Evolutionary conservation across 2,888 invertebrate genomes (phyloP), one percentile per base, ranked within the genome.

Genomic region (Parochlus steinenii): DNA sequence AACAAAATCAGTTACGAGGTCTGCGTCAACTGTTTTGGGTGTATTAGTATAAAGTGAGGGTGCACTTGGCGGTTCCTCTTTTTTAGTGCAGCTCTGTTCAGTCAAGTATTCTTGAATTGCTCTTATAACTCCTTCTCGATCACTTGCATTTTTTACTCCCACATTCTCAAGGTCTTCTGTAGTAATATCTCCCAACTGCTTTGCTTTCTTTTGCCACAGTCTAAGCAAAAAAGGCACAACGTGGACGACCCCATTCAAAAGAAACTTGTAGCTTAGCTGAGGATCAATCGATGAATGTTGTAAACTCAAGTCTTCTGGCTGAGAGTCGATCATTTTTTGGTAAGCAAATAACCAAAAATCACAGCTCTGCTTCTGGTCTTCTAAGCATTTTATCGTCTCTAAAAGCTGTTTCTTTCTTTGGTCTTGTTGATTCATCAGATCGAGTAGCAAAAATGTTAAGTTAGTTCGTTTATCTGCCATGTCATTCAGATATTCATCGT

Each of bases 341-440:
- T 85, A 89, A 54, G 86, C 86, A 48, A 69, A 64, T 42, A 81
- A 56, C 80, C 80, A 80, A 53, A 76, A 80, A 48, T 73, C 71
- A 45, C 65, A 58, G 3, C 61, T 55, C 32, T 53, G 58, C 43
- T 61, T 58, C 39, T 58, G 62, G 43, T 64, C 61, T 55, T 87
- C 85, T 65, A 86, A 76, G 48, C 72, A 73, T 46, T 68, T 64
- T 47, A 82, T 58, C 1, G 76, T 76, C 11, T 70, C 65, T 39
- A 77, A 55, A 31, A 81, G 58, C 49, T 80, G 71, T 10, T 12
- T 30, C 15, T 34, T 31, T 5, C 19, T 17, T 11, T 23, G 26
- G 10, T 23, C 33, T 31, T 77, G 74, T 53, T 80, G 77, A 20
- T 69, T 63, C 40, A 79, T 61, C 27, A 82, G 59, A 48, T 73